These are phyloP conservation scores for Aphis gossypii DNA, from an alignment of 1,140 invertebrate species.

Conservation along the genomic window DNA sequence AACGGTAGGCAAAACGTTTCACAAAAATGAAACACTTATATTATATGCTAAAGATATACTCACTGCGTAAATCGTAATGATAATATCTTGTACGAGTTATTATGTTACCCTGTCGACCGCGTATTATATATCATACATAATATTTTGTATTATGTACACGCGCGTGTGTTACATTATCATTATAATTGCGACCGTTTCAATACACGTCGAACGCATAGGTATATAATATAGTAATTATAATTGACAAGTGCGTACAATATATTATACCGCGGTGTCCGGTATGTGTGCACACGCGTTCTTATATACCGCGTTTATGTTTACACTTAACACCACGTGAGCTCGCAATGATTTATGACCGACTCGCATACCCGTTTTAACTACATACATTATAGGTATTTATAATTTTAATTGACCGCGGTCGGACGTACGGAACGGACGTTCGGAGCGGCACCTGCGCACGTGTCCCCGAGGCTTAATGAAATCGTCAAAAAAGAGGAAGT, in stretches of 20 bases:
- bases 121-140: background rate
- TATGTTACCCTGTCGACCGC: background rate
- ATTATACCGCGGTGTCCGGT: background rate
- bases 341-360: conserved; percentile 1
- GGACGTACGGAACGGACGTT: background rate
- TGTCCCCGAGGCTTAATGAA: background rate
- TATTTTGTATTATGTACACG: background rate
- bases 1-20: background rate
- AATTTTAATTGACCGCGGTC: conserved; percentile 24
- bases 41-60: no score
- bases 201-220: background rate
- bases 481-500: conserved; percentile 23
- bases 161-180: background rate
- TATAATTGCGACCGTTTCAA: conserved; percentile 3
- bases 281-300: no score
- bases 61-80: background rate
- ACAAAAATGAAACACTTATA: background rate
- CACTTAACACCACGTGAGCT: background rate
- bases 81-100: background rate
- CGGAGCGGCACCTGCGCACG: background rate
- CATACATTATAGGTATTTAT: background rate
- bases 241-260: conserved; percentile 1
- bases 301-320: background rate
- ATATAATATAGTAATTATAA: conserved; percentile 19
- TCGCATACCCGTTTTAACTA: background rate